phyloP scores from a whole-genome alignment of 2,797 vertebrate genomes.

The Aldrovandia affinis region DNA sequence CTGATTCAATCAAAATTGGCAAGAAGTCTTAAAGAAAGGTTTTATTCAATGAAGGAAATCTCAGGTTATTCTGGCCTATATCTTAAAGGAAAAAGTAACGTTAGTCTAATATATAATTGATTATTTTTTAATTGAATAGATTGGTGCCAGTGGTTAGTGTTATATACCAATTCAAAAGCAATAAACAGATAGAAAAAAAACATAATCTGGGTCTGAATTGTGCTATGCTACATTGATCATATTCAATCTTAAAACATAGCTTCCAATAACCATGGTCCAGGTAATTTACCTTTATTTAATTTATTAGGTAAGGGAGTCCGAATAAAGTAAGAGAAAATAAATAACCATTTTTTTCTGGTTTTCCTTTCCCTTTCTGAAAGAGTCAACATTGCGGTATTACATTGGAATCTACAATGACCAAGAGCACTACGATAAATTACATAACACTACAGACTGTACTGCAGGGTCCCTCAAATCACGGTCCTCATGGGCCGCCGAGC shows the following conservation, averaged over 20 bases:
- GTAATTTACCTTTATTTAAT: not conserved
- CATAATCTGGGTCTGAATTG: not conserved
- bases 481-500: too few species aligned
- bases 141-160: not conserved
- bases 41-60: not conserved
- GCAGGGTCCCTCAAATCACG: too few species aligned
- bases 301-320: slow-evolving; percentile 6
- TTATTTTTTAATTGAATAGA: not conserved
- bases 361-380: not conserved
- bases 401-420: not conserved
- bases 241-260: not conserved
- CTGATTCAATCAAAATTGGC: not conserved
- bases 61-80: not conserved
- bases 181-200: not conserved
- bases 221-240: not conserved
- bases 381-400: not conserved
- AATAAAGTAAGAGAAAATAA: not conserved
- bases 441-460: not conserved
- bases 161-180: not conserved
- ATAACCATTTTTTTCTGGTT: too few species aligned
- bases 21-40: not conserved
- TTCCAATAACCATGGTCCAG: not conserved
- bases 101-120: not conserved
- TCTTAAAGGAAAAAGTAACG: not conserved
- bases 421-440: not conserved